Evolutionary conservation across 2,797 vertebrate genomes (phyloP).

Genomic region (Erithacus rubecula): DNA sequence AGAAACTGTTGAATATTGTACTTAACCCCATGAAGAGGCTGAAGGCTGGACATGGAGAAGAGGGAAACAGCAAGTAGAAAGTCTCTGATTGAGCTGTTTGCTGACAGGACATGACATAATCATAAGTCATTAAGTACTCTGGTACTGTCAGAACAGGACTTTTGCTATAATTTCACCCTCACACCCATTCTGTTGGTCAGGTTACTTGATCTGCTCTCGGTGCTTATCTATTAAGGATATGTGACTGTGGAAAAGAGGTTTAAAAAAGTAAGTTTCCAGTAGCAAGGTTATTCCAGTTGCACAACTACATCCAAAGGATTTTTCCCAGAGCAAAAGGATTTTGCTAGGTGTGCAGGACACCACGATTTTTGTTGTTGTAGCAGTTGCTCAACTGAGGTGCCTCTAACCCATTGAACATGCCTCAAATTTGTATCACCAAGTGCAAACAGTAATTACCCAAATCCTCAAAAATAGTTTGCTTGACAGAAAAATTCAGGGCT

Average conservation of each 20-base stretch:
- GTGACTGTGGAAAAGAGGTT: background rate
- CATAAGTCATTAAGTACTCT: background rate
- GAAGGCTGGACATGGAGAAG: background rate
- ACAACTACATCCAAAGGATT: background rate
- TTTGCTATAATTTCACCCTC: background rate
- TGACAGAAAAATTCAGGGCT: background rate
- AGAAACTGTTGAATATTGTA: background rate
- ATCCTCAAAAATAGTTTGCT: background rate
- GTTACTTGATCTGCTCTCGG: background rate
- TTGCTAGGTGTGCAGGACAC: background rate
- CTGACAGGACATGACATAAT: background rate
- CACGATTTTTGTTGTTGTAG: background rate
- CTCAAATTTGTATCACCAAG: background rate
- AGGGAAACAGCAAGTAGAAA: background rate
- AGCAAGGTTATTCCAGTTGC: background rate
- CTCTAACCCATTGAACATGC: background rate
- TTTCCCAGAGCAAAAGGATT: background rate
- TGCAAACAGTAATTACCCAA: conserved; percentile 8
- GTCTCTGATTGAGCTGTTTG: background rate
- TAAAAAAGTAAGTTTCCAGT: background rate
- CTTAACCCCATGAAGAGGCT: background rate
- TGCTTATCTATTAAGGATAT: background rate
- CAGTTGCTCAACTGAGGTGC: background rate
- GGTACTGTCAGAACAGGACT: background rate
- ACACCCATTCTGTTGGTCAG: background rate